Percentiles rank a stretch among this genome's conserved stretches.
These are phyloP conservation scores for Drosophila sordidula DNA, from an alignment of 2,888 invertebrate species.

Conservation along the genomic window DNA sequence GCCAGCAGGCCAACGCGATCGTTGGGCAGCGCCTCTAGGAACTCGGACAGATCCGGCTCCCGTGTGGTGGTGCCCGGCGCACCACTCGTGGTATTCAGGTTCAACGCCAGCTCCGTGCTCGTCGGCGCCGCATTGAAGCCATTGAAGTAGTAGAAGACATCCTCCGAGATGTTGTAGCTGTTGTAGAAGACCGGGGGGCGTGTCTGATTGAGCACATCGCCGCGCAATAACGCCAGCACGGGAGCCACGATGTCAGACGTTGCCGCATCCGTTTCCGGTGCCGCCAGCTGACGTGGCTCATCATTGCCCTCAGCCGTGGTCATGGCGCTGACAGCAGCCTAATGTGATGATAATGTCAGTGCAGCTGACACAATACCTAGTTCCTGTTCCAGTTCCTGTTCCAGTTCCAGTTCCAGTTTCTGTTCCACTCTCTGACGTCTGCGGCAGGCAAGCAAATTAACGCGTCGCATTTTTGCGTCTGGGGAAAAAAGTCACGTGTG, in stretches of 20 bases:
- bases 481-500: neutral
- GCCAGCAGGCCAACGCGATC: constrained; percentile 92
- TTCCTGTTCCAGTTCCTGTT: constrained; percentile 13
- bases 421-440: constrained; percentile 30
- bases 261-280: constrained; percentile 77
- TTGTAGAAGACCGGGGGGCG: constrained; percentile 76
- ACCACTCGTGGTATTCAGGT: constrained; percentile 36
- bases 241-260: constrained; percentile 53
- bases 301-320: constrained; percentile 77
- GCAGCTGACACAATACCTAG: constrained; percentile 46
- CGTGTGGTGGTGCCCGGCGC: constrained; percentile 59
- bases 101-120: constrained; percentile 59
- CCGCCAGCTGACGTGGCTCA: constrained; percentile 44
- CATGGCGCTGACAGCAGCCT: constrained; percentile 53
- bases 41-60: constrained; percentile 83
- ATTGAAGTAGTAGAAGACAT: constrained; percentile 83
- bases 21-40: constrained; percentile 86
- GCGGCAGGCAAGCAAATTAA: constrained; percentile 48
- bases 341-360: constrained; percentile 35
- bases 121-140: constrained; percentile 66
- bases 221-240: constrained; percentile 59
- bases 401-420: constrained; percentile 40
- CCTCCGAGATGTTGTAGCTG: constrained; percentile 84
- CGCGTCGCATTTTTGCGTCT: constrained; percentile 57
- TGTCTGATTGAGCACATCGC: constrained; percentile 68